phyloP scores from a whole-genome alignment of 2,888 invertebrate species.

The Xestia rhomboidea region DNA sequence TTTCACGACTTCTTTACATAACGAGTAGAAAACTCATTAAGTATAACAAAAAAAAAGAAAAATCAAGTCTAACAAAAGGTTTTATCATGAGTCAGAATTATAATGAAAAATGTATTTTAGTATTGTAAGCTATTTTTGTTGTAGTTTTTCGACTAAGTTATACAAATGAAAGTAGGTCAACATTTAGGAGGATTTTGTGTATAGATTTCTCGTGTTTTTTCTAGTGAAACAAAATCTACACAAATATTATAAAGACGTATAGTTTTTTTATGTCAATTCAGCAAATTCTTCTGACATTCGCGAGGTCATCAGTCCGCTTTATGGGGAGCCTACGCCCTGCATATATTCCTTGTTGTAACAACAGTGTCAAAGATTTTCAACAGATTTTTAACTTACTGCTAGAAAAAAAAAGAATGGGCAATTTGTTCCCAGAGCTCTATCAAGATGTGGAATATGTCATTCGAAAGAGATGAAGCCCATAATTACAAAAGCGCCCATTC shows the following conservation, averaged over 20 bases:
- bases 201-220: background rate
- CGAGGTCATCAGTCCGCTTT: no score
- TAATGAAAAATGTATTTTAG: background rate
- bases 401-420: no score
- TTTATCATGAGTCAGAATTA: background rate
- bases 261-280: background rate
- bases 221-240: background rate
- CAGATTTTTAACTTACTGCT: no score
- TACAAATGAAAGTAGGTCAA: background rate
- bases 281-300: no score
- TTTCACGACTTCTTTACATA: slow-evolving; percentile 7
- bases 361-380: no score
- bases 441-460: no score
- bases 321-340: no score
- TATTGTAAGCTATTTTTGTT: slow-evolving; percentile 6
- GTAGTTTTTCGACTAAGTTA: background rate
- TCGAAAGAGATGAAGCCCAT: no score
- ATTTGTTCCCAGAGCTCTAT: no score
- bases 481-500: no score
- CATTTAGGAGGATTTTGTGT: background rate
- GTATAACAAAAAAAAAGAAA: background rate
- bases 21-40: slow-evolving; percentile 22
- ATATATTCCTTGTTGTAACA: no score
- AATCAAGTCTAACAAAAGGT: background rate
- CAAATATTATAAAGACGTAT: background rate